Evolutionary conservation across 35 echinoderm and acorn worm genomes (phyloP).

Genomic region (Anneissia japonica): DNA sequence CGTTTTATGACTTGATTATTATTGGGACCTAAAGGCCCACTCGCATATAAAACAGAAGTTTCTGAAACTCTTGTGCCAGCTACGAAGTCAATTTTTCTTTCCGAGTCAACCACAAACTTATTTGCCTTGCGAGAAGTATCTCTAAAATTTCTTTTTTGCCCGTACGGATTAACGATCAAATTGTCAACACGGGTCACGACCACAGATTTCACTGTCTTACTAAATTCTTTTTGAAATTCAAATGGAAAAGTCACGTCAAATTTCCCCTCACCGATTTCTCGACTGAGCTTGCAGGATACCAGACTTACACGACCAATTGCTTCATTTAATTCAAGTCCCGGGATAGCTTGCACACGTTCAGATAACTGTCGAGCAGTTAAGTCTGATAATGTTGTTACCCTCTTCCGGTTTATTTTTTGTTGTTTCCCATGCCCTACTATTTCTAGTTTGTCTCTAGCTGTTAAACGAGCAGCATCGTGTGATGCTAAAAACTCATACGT

Average conservation of each 20-base stretch:
- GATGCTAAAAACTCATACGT: not conserved
- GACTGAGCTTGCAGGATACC: not conserved
- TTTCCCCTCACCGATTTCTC: not conserved
- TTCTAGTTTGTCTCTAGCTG: slow-evolving; percentile 5
- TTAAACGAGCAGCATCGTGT: not conserved
- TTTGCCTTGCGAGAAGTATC: not conserved
- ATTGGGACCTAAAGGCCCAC: not conserved
- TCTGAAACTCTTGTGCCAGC: not conserved
- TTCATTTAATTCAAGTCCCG: not conserved
- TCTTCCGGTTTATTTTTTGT: not conserved
- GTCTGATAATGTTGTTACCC: not conserved
- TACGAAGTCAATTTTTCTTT: not conserved
- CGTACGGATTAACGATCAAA: not conserved
- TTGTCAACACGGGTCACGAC: not conserved
- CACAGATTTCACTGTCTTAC: not conserved
- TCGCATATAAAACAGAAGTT: not conserved
- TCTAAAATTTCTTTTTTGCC: not conserved
- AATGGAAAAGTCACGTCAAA: slow-evolving; percentile 6
- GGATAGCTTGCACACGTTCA: not conserved
- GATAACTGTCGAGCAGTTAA: not conserved
- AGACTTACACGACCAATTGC: not conserved
- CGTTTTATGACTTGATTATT: too few relatives aligned
- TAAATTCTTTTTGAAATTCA: slow-evolving; percentile 6
- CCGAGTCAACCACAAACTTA: not conserved
- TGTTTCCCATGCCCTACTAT: not conserved